Evolutionary conservation across 2,113 vertebrate species (phyloP).

Genomic region (Ploceus nigricollis): DNA sequence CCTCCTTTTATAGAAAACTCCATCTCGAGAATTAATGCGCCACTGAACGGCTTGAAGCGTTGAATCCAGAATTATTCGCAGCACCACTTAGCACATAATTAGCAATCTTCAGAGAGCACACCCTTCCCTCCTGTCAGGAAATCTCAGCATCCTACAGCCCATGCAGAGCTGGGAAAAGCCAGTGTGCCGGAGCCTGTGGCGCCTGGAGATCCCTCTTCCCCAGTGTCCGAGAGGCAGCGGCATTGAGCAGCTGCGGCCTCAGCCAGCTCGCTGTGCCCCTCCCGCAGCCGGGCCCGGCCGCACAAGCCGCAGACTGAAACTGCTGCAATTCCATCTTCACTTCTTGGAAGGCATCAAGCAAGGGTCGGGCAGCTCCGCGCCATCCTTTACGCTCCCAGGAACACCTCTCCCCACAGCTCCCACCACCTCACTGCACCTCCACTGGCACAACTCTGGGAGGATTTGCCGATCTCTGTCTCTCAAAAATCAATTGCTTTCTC

Average conservation of each 20-base stretch:
- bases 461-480: background rate
- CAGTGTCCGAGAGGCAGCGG: accelerated
- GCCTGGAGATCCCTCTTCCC: background rate
- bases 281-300: background rate
- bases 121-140: background rate
- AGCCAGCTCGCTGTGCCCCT: accelerated
- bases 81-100: background rate
- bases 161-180: background rate
- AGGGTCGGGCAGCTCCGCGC: background rate
- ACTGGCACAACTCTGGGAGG: accelerated
- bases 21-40: background rate
- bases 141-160: background rate
- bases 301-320: background rate
- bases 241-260: accelerated
- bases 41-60: accelerated
- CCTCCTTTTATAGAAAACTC: background rate
- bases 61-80: background rate
- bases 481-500: accelerated
- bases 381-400: background rate
- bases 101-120: background rate
- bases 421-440: background rate
- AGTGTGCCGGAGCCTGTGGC: accelerated
- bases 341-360: background rate
- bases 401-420: background rate
- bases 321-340: background rate